phyloP scores from a whole-genome alignment of 2,113 vertebrate genomes.

The Apteryx mantelli region DNA sequence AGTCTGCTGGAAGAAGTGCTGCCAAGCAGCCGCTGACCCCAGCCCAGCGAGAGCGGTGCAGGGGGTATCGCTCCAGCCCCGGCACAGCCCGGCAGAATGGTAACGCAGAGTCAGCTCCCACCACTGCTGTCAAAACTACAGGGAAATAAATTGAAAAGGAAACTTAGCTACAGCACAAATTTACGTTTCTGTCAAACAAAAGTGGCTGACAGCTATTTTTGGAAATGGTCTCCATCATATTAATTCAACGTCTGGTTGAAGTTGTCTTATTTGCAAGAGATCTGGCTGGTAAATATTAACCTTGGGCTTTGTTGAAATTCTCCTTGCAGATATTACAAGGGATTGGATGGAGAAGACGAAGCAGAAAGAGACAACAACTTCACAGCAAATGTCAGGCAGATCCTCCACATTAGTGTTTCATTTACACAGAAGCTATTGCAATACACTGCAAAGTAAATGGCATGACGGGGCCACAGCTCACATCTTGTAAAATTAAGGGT shows the following conservation, averaged over 20 bases:
- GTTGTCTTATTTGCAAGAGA: constrained; percentile 68
- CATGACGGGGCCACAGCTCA: background rate
- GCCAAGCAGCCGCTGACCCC: background rate
- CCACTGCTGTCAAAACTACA: background rate
- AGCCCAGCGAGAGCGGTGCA: background rate
- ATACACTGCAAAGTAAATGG: background rate
- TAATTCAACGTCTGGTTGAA: constrained; percentile 62
- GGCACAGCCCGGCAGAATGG: background rate
- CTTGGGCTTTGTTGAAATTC: constrained; percentile 70
- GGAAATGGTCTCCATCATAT: constrained; percentile 55
- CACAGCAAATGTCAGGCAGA: background rate
- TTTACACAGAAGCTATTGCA: background rate
- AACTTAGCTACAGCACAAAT: constrained; percentile 7
- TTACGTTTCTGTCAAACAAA: constrained; percentile 58
- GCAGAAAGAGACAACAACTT: constrained; percentile 37
- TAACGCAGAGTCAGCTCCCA: background rate
- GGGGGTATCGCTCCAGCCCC: background rate
- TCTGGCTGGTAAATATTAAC: constrained; percentile 75
- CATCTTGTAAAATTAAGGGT: background rate
- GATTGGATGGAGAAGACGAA: constrained; percentile 22
- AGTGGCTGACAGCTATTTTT: constrained; percentile 62
- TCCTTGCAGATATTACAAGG: constrained; percentile 57
- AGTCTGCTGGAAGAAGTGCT: accelerated
- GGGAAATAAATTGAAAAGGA: constrained; percentile 31
- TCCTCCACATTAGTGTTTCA: background rate